Percentiles rank a stretch among this genome's conserved stretches.
Conservation (phyloP, 1,140 invertebrate genomes). For the Palaemon carinicauda region DNA sequence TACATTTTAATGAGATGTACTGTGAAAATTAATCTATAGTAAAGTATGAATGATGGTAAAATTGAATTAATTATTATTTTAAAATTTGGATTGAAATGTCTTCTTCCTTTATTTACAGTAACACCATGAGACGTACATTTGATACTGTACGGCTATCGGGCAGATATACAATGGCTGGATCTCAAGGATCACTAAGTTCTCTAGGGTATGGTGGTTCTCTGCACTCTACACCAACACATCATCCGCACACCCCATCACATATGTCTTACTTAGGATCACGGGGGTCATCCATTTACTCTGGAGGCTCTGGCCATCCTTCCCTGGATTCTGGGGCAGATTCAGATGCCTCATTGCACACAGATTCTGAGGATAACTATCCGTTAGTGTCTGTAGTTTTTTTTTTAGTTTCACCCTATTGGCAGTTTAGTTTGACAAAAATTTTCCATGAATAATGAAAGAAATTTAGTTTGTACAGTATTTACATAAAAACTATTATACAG, state of each 20-base stretch:
- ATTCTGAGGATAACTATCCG: slow-evolving; percentile 60
- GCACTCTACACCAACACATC: slow-evolving; percentile 52
- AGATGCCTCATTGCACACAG: slow-evolving; percentile 56
- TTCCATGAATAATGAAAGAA: no score
- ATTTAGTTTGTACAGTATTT: no score
- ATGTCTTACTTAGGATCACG: slow-evolving; percentile 34
- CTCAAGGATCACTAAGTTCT: slow-evolving; percentile 44
- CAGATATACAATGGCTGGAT: slow-evolving; percentile 19
- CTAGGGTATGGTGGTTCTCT: slow-evolving; percentile 50
- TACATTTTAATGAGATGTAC: no score
- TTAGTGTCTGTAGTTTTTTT: slow-evolving; percentile 36
- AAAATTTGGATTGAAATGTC: background rate
- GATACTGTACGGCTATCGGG: slow-evolving; percentile 50
- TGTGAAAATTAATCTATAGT: no score
- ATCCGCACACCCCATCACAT: slow-evolving; percentile 26
- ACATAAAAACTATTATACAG: no score
- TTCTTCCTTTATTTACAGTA: slow-evolving; percentile 13
- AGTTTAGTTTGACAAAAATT: no score
- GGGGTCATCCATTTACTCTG: slow-evolving; percentile 41
- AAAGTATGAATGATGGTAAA: no score
- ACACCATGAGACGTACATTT: slow-evolving; percentile 47
- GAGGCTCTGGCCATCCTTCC: slow-evolving; percentile 56
- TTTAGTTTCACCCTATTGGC: no score
- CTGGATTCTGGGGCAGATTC: slow-evolving; percentile 59
- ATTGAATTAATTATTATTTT: background rate